A percentile compares a stretch with the other conserved stretches of the same genome.
Conservation (phyloP, 2,113 vertebrate genomes). For the Clarias magur region DNA sequence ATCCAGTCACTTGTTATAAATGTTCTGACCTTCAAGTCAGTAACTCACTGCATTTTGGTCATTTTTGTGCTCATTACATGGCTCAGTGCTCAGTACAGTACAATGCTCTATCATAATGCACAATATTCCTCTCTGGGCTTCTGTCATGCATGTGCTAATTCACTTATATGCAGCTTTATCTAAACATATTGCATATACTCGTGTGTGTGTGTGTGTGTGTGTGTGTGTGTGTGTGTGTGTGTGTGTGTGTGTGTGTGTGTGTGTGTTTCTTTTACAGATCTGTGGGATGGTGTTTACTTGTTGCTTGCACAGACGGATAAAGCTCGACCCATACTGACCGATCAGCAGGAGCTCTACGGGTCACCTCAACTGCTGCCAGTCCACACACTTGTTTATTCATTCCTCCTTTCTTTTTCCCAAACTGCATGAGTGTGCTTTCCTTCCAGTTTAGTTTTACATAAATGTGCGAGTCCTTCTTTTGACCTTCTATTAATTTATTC, state of each 20-base stretch:
- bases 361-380: constrained; percentile 8
- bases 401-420: background rate
- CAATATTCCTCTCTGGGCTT: constrained; percentile 7
- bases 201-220: constrained; percentile 48
- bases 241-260: constrained; percentile 47
- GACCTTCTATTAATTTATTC: background rate
- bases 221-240: constrained; percentile 47
- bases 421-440: constrained; percentile 5
- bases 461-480: background rate
- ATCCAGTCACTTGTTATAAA: constrained; percentile 2
- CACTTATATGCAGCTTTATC: constrained; percentile 19
- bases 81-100: background rate
- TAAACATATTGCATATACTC: constrained; percentile 46
- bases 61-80: background rate
- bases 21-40: constrained; percentile 23
- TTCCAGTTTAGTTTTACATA: background rate
- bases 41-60: constrained; percentile 33
- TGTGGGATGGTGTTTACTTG: constrained; percentile 82
- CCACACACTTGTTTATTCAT: background rate
- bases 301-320: constrained; percentile 76
- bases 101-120: constrained; percentile 35
- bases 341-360: background rate
- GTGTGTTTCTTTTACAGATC: constrained; percentile 67
- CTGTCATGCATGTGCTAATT: constrained; percentile 21
- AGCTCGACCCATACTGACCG: constrained; percentile 72